Evolutionary conservation across 2,888 invertebrate genomes (phyloP), one percentile per base, ranked within the genome.

Genomic region (Pycnomerus fuliginosus): DNA sequence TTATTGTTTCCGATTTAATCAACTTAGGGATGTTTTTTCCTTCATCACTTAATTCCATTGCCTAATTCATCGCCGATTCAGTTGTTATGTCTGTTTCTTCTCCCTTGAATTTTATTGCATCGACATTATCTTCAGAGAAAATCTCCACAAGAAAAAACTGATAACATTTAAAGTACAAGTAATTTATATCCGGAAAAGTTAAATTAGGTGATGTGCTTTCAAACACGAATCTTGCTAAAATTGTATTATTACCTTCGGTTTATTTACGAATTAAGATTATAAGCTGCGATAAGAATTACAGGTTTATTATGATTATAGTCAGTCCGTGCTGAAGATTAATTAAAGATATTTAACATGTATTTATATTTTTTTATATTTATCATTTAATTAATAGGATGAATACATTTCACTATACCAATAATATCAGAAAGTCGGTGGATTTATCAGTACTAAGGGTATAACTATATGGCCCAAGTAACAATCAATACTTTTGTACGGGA

Each of bases 1-100:
- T 62, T 61, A 64, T 64, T 62, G 62, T 64, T 62, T 61, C 57
- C 61, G 57, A 61, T 61, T 62, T 64, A 64, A 64, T 64, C 62
- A 60, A 64, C 58, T 64, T 61, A 61, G 53, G 56, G 54, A 50
- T 53, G 58, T 49, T 49, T 52, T 56, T 46, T 33, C 25, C 44
- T 35, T 39, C 39, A 34, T 44, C 47, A 54, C 53, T 53, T 59
- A 60, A 61, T 58, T 60, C 53, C 54, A 57, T 56, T 53, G 55
- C 51, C 41, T 55, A 49, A 49, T 49, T 49, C 49, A 30, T 46
- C 24, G 36, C 16, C 36, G 32, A 45, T 45, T 35, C 20, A 5
- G 35, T 38, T 34, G 40, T 46, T 41, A 32, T 30, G 41, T 41
- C 32, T n/a, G n/a, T n/a, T n/a, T n/a, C n/a, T n/a, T n/a, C n/a